Conservation (phyloP, 2,113 vertebrate genomes). For the Vicugna pacos region DNA sequence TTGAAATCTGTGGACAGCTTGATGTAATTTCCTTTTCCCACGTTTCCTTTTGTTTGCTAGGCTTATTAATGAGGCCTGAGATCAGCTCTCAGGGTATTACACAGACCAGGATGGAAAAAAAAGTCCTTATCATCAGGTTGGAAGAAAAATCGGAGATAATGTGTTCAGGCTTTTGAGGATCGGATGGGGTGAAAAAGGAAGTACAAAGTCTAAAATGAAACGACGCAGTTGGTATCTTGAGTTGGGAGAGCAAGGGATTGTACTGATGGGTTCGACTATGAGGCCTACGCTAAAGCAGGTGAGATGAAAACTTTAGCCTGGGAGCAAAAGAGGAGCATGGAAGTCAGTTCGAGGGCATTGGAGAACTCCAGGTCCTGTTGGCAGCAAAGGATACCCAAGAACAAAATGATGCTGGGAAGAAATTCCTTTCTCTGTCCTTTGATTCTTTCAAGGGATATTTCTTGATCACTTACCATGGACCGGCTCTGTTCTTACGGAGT, state of each 20-base stretch:
- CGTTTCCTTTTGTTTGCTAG: neutral
- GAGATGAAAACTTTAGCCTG: neutral
- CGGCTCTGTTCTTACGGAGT: neutral
- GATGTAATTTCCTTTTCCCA: neutral
- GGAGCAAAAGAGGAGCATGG: fast-evolving
- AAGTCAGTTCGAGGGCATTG: neutral
- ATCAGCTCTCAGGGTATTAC: neutral
- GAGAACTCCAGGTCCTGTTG: neutral
- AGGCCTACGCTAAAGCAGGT: neutral
- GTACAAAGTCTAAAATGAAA: neutral
- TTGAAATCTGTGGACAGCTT: neutral
- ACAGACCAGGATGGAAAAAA: neutral
- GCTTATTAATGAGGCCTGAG: neutral
- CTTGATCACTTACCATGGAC: neutral
- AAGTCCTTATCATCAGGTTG: neutral
- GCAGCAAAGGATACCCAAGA: neutral
- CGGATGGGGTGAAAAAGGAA: neutral
- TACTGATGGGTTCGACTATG: neutral
- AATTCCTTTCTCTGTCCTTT: neutral
- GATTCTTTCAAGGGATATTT: neutral
- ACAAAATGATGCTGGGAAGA: neutral
- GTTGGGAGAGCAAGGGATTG: neutral
- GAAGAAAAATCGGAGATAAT: neutral
- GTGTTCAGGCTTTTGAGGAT: neutral
- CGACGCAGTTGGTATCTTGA: neutral